Base-by-base conservation (phyloP, 2,113 vertebrate species). In the Callipepla squamata region DNA sequence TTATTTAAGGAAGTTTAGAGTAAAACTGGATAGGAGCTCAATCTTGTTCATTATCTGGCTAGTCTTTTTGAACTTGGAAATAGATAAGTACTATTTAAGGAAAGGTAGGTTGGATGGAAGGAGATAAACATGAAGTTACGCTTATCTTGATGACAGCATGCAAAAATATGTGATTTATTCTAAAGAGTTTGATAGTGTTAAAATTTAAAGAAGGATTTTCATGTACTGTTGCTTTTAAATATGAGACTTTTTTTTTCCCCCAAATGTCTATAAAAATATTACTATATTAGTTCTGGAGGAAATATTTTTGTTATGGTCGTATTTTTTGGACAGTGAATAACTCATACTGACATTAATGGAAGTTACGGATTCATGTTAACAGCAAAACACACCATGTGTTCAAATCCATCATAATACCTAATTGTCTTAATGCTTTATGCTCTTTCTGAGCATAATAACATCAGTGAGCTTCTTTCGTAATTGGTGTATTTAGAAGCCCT, bases 1-100 rank as follows among this genome's bases (percentile, higher is more conserved):
- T 92, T 95, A 87, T 96, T 97, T 97, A 87, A 95, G 91, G 76
- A 95, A 80, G 32, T 95, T 97, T 91, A 92, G 66, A 91, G 55
- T 95, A 91, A 96, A 92, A 84, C 59, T 67, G 48, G 58, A 30
- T 76, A 93, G 50, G 36, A 95, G 32, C 72, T 91, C 96, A 50
- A 78, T 93, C 73, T 77, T 81, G 22, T 32, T 90, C 57, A 86
- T 93, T 88, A 88, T 72, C 73, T 94, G 48, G 3, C 69, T 95
- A 61, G 38, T 44, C 34, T 85, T 92, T 97, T 95, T 95, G 79
- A 97, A 92, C 38, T 90, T 58, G 36, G 87, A 95, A 77, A 40
- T 93, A 87, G 42, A 3, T 91, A 94, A 95, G 91, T 93, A 45
- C 62, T 40, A 55, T 75, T 96, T 95, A 95, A 94, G 95, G 59